Evolutionary conservation across 2,797 vertebrate species (phyloP), one percentile per base, ranked within the genome.

Genomic region (Halcyon leucocephala): DNA sequence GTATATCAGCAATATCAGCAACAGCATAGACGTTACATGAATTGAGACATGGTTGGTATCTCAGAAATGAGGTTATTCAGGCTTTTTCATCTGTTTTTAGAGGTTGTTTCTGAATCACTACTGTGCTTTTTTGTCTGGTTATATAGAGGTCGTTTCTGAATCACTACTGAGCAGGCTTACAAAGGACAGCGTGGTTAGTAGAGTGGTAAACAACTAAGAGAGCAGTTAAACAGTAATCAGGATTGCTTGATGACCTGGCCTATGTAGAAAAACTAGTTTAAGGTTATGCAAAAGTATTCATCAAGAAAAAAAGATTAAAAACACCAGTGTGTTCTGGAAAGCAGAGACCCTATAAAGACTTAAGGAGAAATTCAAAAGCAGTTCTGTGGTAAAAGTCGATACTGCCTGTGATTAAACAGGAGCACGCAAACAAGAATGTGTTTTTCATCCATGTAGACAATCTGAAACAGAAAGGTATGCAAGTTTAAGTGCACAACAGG

Each of bases 1-100:
- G 11, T 2, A 0, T 3, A 1, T n/a, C n/a, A n/a, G n/a, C n/a
- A n/a, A n/a, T 25, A 33, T 13, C 25, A 16, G 7, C 41, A 21
- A 33, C 31, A 41, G 37, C 17, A 5, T 0, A 22, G 19, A n/a
- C 6, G 1, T 7, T 39, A 33, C 48, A 39, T 1, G 1, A 67
- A 5, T 10, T 15, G 44, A 42, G 49, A 19, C 14, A 19, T 6
- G 31, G 4, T 0, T 46, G 44, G 25, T 29, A 17, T 18, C 69
- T 72, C 82, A 81, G 39, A 41, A 80, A 25, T 31, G 6, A 46
- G 52, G 6, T 22, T 73, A 52, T 33, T 62, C 25, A 1, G 31
- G 51, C 22, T 25, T 37, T 17, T 49, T 54, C 15, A 0, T 12
- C 76, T 62, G 49, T 14, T 19, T 41, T 14, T 33, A 81, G 65